Evolutionary conservation across 2,888 invertebrate genomes (phyloP), one percentile per base, ranked within the genome.

Genomic region (Dasysyrphus tricinctus): DNA sequence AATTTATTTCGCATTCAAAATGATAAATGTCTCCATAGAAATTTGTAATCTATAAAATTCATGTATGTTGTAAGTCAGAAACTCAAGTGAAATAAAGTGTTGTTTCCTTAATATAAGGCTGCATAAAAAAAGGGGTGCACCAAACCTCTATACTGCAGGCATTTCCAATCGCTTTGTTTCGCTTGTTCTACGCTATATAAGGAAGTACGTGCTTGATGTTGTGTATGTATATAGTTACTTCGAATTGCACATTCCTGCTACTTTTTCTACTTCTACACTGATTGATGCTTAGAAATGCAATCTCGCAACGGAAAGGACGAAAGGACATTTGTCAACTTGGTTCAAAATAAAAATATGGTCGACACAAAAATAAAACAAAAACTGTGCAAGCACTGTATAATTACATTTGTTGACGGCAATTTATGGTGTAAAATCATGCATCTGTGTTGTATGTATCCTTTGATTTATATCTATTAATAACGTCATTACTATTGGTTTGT

Each of bases 271-370:
- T 73, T 65, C 72, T 56, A 39, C 49, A 65, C 79, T 84, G 83
- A 84, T 84, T 84, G 83, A 84, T 84, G 83, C 74, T 84, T 84
- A 65, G 75, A 84, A 63, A 76, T 84, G 83, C 80, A 84, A 80
- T 80, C 83, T 80, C 75, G 75, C 47, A 57, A 84, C 51, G 72
- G 75, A 80, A 80, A 83, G 70, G 70, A 84, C 83, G 83, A 80
- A 84, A 74, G 80, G 72, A 65, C 80, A 84, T 84, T 84, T 84
- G 83, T 84, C 83, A 84, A 79, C 65, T 80, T 84, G 83, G 76
- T 84, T 84, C 76, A 75, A 83, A 83, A 67, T 67, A 67, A 67
- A 49, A 67, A 49, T 37, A 49, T 37, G 29, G 39, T 32, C 7
- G 16, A 19, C 44, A 32, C 49, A 19, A 34, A 12, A 32, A 0